phyloP scores from a whole-genome alignment of 2,888 invertebrate genomes.

The Liopterus haemorrhoidalis region DNA sequence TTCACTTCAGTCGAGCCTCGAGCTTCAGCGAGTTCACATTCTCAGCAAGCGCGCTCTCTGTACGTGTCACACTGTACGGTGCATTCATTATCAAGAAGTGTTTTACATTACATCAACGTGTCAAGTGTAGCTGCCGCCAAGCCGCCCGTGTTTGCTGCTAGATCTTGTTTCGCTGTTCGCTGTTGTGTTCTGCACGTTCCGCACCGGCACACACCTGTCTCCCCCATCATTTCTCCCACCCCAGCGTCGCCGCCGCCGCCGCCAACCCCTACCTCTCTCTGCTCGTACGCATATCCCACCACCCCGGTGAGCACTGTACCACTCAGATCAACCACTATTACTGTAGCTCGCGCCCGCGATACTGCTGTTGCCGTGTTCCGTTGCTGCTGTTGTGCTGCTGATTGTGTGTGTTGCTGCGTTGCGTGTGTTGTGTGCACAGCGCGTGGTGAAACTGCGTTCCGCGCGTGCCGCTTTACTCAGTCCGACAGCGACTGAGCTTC shows the following conservation, averaged over 20 bases:
- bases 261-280: slow-evolving; percentile 4
- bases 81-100: slow-evolving; percentile 13
- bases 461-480: slow-evolving; percentile 4
- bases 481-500: slow-evolving; percentile 2
- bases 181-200: slow-evolving; percentile 22
- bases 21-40: slow-evolving; percentile 35
- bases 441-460: slow-evolving; percentile 18
- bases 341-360: too few species aligned
- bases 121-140: background rate
- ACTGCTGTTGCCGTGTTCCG: slow-evolving; percentile 47
- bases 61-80: background rate
- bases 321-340: slow-evolving; percentile 50
- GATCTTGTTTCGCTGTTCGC: slow-evolving; percentile 12
- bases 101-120: slow-evolving; percentile 3
- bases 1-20: slow-evolving; percentile 39
- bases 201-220: slow-evolving; percentile 16
- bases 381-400: slow-evolving; percentile 49
- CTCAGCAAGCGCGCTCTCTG: slow-evolving; percentile 12
- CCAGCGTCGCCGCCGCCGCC: slow-evolving; percentile 6
- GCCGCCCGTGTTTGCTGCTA: slow-evolving; percentile 16
- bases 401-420: slow-evolving; percentile 44
- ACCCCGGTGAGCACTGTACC: slow-evolving; percentile 49
- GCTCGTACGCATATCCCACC: slow-evolving; percentile 34
- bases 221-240: slow-evolving; percentile 41
- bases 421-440: slow-evolving; percentile 41